Evolutionary conservation across 2,888 invertebrate species (phyloP).

Genomic region (Zele albiditarsus): DNA sequence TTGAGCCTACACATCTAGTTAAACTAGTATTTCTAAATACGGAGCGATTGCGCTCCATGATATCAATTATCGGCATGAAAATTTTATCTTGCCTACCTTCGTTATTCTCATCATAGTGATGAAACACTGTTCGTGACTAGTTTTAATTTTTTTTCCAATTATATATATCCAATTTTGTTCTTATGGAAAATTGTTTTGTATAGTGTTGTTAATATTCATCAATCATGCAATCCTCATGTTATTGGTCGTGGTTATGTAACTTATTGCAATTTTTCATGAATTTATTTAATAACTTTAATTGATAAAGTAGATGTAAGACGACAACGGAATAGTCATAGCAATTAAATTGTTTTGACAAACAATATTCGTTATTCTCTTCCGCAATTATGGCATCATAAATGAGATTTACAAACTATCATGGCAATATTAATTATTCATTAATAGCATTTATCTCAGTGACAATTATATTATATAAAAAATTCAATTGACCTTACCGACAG

Average conservation of each 20-base stretch:
- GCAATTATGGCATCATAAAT: neutral
- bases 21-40: conserved; percentile 3
- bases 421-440: neutral
- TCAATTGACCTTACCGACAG: conserved; percentile 45
- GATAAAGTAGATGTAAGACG: no score
- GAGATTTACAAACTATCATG: neutral
- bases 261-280: no score
- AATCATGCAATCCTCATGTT: no score
- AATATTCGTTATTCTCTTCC: neutral
- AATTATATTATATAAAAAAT: neutral
- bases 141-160: neutral
- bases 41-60: conserved; percentile 2
- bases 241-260: no score
- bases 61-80: neutral
- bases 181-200: no score
- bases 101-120: neutral
- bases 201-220: no score
- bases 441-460: neutral
- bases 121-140: neutral
- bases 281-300: no score
- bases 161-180: neutral
- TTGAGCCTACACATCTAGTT: neutral
- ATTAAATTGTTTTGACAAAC: no score
- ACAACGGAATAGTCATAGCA: no score
- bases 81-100: neutral